Evolutionary conservation across 2,797 vertebrate genomes (phyloP), one percentile per base, ranked within the genome.

Genomic region (Sebastes taczanowskii): DNA sequence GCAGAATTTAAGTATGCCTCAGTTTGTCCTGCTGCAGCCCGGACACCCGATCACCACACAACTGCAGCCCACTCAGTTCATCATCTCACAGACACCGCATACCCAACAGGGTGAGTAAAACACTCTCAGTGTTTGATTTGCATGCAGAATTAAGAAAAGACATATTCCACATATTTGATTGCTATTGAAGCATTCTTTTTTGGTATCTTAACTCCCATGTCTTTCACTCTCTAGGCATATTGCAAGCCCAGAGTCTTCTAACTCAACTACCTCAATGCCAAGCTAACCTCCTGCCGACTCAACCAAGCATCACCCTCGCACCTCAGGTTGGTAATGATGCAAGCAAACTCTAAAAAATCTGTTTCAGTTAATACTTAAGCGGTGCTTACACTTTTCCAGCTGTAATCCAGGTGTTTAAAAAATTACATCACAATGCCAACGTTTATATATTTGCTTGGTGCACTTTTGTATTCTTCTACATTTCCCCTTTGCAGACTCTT

Each of bases 241-340:
- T 99, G 96, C 98, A 98, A 97, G 96, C 97, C 96, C 97, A 96
- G 94, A 97, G 97, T 96, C 97, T 99, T 96, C 94, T 99, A 97
- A 98, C 96, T 92, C 98, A 98, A 98, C 99, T 99, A 99, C 99
- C 99, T 99, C 99, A 98, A 98, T 99, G 97, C 98, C 98, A 99
- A 99, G 97, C 97, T 97, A 99, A 98, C 98, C 98, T 99, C 97
- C 98, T 99, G 95, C 97, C 98, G 93, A 96, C 97, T 94, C 98
- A 98, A 96, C 97, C 97, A 95, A 98, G 97, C 97, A 98, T 99
- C 95, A 97, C 97, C 93, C 97, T 99, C 93, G 95, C 97, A 92
- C 97, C 98, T 94, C 98, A 99, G 98, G 99, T 99, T 83, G 90
- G 96, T 84, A 56, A 74, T 49, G 29, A 79, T 30, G 30, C 61